These are phyloP conservation scores for Apis dorsata DNA, from an alignment of 1,140 invertebrate genomes.

Conservation along the genomic window DNA sequence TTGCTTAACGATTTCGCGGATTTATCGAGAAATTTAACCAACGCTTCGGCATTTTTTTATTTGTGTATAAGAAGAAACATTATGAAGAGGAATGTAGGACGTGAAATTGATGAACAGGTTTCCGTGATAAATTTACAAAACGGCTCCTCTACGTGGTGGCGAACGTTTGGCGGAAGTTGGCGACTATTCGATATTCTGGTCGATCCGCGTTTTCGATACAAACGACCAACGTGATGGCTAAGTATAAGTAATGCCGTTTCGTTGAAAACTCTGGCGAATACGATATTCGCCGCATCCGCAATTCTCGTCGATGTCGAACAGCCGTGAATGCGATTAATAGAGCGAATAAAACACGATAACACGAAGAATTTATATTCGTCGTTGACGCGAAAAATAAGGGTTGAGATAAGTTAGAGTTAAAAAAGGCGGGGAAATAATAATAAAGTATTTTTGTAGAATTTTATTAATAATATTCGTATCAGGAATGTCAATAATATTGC, in stretches of 20 bases:
- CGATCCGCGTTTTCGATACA: neutral
- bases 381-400: neutral
- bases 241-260: neutral
- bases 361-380: neutral
- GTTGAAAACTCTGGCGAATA: neutral
- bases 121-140: constrained; percentile 19
- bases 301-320: neutral
- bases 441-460: no score
- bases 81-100: neutral
- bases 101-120: constrained; percentile 43
- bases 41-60: neutral
- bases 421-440: no score
- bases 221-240: neutral
- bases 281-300: neutral
- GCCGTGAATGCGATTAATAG: neutral
- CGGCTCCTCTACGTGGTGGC: no score
- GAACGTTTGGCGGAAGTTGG: neutral
- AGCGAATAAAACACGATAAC: neutral
- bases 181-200: constrained; percentile 19
- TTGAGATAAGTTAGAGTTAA: neutral
- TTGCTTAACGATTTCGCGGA: constrained; percentile 43
- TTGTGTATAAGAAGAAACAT: neutral
- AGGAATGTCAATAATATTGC: no score
- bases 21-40: constrained; percentile 33
- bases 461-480: no score